These are phyloP conservation scores for Spilarctia lutea DNA, from an alignment of 2,888 invertebrate genomes.

Conservation along the genomic window DNA sequence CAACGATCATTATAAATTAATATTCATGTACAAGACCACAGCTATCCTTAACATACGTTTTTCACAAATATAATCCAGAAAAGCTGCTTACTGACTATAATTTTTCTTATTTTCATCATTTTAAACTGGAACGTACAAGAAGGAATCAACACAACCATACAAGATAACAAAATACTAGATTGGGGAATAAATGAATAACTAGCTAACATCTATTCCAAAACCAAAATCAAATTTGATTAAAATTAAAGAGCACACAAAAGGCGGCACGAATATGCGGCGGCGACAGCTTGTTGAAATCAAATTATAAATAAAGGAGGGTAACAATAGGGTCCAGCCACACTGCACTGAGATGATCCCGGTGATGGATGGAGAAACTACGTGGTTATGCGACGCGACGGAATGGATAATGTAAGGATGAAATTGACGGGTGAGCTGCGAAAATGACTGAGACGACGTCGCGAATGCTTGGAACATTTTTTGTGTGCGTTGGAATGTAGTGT, in stretches of 20 bases:
- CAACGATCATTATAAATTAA: too few species aligned
- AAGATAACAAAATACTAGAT: neutral
- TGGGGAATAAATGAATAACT: slow-evolving; percentile 16
- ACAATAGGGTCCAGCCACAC: slow-evolving; percentile 47
- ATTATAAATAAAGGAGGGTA: slow-evolving; percentile 67
- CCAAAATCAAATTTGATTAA: slow-evolving; percentile 53
- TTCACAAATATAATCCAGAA: neutral
- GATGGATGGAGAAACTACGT: slow-evolving; percentile 57
- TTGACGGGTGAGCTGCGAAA: slow-evolving; percentile 35
- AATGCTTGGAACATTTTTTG: slow-evolving; percentile 5
- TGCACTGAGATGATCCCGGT: slow-evolving; percentile 50
- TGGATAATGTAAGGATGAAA: slow-evolving; percentile 49
- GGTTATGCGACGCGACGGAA: slow-evolving; percentile 43
- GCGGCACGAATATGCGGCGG: slow-evolving; percentile 44
- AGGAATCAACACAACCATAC: neutral
- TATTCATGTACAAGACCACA: neutral
- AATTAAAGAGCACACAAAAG: slow-evolving; percentile 50
- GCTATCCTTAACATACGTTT: neutral
- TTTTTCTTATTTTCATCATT: neutral
- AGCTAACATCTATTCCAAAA: slow-evolving; percentile 42
- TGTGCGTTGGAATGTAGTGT: slow-evolving; percentile 16
- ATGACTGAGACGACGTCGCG: slow-evolving; percentile 10
- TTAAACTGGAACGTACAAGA: neutral
- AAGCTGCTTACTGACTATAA: neutral
- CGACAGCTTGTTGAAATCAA: slow-evolving; percentile 77